Base-by-base conservation (phyloP, 2,797 vertebrate species). In the Dicrostonyx torquatus region DNA sequence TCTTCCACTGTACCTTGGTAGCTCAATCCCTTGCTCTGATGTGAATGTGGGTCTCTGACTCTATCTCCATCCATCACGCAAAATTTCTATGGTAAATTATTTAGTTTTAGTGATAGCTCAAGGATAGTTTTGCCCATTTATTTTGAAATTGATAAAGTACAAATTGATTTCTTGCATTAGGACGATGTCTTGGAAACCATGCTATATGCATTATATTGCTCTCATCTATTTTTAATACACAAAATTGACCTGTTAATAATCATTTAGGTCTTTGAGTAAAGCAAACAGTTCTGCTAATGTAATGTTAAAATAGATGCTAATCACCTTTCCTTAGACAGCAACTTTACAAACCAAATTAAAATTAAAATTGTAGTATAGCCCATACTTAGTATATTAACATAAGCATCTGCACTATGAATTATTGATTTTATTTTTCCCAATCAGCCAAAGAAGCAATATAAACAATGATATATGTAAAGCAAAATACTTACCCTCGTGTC, bases 261-360 rank as follows among this genome's bases (percentile, higher is more conserved):
- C 14, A 94, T 87, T 86, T 90, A 48, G 66, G 58, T 89, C 8
- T 82, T 91, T 94, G 17, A 88, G 12, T 15, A 93, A 86, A 90
- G 15, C 75, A 94, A 89, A 80, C 68, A 88, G 26, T 79, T 24
- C 10, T 60, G 14, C 18, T 93, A 90, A 73, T 64, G 15, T 15
- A 40, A 78, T 72, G 20, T 88, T 94, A 94, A 96, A 95, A 60
- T 87, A 76, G 26, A 70, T 55, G 87, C 78, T 78, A 60, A 86
- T 91, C 26, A 85, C 22, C 48, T 87, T 73, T 77, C 31, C 5
- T 80, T 18, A 48, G n/a, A 76, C 5, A 92, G 1, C 1, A 72
- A n/a, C 17, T 76, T 90, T 78, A 15, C 34, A 62, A 34, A 1
- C 0, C 14, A 45, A 50, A 15, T 75, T 78, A 73, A 18, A 89